Base-by-base conservation (phyloP, 2,888 invertebrate genomes). In the Mythimna vitellina region DNA sequence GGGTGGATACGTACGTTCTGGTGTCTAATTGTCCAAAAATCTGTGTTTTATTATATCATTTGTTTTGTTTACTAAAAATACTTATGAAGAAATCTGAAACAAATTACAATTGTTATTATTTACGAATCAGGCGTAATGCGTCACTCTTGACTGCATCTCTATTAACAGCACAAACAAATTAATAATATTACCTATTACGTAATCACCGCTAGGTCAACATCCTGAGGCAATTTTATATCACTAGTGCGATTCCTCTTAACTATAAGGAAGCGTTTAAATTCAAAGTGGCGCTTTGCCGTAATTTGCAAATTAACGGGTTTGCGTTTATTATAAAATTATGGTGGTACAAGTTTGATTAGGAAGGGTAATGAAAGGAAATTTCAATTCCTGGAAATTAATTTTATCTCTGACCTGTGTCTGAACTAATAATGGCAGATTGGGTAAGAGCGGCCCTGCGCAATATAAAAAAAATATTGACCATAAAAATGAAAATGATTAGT, bases 261-360 rank as follows among this genome's bases (percentile, higher is more conserved):
- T 49, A 80, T 80, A 82, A 82, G 73, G 82, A 80, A 78, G 60
- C 60, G 38, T 64, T 80, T 82, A 78, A 35, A 53, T 12, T 66
- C 53, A 53, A 78, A 73, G 60, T 69, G 65, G 53, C 49, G 46
- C 46, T 78, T 29, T 60, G 46, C 60, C 29, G 42, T 69, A 57
- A 66, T 66, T 69, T 64, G 22, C 53, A 61, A 66, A 69, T 73
- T 66, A 73, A 32, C 63, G 46, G 46, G 63, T 56, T 62, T 46
- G 51, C 49, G 14, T 80, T 58, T 63, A 65, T 35, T 73, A 70
- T 68, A 17, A 75, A 54, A 56, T 29, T 54, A 65, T 49, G 22
- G 35, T 22, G 14, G 25, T 12, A 25, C 17, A 32, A 35, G n/a
- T 60, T 68, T 68, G 5, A 70, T 29, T 58, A 29, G 38, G 5